phyloP scores from a whole-genome alignment of 1,140 invertebrate species.

The Sycophila sp. region DNA sequence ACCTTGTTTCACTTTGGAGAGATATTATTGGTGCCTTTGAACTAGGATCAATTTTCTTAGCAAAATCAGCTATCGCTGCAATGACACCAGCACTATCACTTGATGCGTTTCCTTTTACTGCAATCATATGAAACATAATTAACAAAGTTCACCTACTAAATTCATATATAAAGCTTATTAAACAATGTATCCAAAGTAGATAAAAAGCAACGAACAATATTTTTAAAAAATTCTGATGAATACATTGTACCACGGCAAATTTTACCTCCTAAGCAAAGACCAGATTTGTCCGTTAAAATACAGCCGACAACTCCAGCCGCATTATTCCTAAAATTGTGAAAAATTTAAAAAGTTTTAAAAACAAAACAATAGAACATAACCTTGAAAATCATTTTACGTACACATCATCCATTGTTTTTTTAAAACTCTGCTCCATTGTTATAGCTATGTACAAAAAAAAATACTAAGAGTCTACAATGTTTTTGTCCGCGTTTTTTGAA shows the following conservation, averaged over 20 bases:
- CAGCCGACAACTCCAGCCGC: conserved; percentile 55
- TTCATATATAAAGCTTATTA: no score
- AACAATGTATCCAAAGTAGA: no score
- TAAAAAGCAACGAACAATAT: neutral
- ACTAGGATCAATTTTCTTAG: conserved; percentile 59
- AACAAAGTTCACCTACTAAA: no score
- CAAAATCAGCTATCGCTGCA: conserved; percentile 62
- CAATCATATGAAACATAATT: conserved; percentile 7
- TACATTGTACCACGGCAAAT: neutral
- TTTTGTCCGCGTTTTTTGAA: no score
- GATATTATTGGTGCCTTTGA: conserved; percentile 56
- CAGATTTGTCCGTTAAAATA: conserved; percentile 59
- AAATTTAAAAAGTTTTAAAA: conserved; percentile 10
- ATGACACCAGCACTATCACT: conserved; percentile 62
- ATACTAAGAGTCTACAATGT: no score
- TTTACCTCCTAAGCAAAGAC: conserved; percentile 63
- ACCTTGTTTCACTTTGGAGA: conserved; percentile 61
- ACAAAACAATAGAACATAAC: conserved; percentile 7
- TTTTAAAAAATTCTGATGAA: neutral
- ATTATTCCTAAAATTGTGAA: conserved; percentile 46
- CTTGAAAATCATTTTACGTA: conserved; percentile 47
- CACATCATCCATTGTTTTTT: conserved; percentile 61
- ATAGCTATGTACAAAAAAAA: no score
- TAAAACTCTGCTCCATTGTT: conserved; percentile 60
- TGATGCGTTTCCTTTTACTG: conserved; percentile 61